Conservation (phyloP, 1,140 invertebrate genomes). For the Schlechtendalia chinensis region DNA sequence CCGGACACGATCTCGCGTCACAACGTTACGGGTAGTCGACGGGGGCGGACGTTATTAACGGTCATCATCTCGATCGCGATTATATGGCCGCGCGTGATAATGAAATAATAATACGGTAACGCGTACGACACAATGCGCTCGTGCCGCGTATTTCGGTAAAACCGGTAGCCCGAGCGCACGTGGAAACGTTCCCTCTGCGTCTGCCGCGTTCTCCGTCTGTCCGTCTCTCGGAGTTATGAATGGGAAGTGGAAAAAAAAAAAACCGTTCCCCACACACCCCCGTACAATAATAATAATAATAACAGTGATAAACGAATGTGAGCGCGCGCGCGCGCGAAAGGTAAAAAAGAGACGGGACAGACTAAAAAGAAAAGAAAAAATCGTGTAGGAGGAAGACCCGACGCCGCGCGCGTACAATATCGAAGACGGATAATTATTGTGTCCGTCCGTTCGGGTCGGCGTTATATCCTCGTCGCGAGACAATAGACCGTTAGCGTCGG, state of each 20-base stretch:
- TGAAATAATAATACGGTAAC: too few species aligned
- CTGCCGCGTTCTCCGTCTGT: too few species aligned
- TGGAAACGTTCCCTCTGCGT: conserved; percentile 36
- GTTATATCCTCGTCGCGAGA: neutral
- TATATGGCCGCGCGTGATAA: too few species aligned
- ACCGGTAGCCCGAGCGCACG: conserved; percentile 29
- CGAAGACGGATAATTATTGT: conserved; percentile 29
- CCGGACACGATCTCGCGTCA: too few species aligned
- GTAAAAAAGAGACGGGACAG: too few species aligned
- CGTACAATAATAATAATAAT: too few species aligned
- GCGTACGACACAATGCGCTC: too few species aligned
- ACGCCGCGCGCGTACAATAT: neutral
- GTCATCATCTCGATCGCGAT: too few species aligned
- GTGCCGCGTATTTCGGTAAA: conserved; percentile 14
- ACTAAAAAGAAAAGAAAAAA: neutral
- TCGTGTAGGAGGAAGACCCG: conserved; percentile 37
- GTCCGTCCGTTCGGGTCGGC: too few species aligned
- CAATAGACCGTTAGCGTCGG: conserved; percentile 17
- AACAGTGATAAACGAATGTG: neutral
- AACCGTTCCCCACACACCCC: too few species aligned
- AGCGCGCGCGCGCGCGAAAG: neutral
- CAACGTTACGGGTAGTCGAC: too few species aligned
- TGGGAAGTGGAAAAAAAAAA: conserved; percentile 17
- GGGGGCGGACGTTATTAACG: neutral
- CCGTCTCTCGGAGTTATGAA: conserved; percentile 11